Conservation (phyloP, 2,113 vertebrate species). For the Cochlearius cochlearius region DNA sequence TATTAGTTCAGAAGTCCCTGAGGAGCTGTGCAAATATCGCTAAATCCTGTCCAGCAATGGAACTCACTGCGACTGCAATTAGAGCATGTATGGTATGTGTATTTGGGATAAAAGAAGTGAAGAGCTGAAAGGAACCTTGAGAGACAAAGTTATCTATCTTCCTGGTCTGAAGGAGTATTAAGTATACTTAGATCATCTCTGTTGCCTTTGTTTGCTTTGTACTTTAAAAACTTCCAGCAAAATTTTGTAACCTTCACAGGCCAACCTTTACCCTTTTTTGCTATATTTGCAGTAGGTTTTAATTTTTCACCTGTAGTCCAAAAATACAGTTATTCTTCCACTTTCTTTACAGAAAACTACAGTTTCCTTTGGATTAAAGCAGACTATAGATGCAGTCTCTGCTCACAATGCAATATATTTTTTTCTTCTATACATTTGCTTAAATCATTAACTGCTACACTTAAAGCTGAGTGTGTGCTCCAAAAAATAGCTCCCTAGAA, state of each 20-base stretch:
- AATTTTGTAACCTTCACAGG: neutral
- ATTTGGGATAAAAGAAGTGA: neutral
- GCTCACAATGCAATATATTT: neutral
- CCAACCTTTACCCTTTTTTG: neutral
- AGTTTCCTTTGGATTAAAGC: neutral
- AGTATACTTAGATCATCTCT: neutral
- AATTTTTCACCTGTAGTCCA: neutral
- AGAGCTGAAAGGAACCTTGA: neutral
- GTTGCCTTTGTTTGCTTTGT: neutral
- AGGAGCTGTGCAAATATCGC: neutral
- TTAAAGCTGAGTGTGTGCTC: neutral
- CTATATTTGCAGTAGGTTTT: neutral
- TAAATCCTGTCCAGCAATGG: neutral
- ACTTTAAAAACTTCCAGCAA: neutral
- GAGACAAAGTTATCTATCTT: neutral
- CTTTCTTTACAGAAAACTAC: neutral
- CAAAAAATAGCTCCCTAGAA: fast-evolving
- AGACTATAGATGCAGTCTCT: neutral
- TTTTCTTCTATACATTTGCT: neutral
- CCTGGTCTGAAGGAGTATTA: neutral
- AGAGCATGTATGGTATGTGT: neutral
- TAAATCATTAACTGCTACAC: neutral
- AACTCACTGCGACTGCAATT: neutral
- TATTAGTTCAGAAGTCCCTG: neutral
- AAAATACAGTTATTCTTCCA: neutral